phyloP scores from a whole-genome alignment of 1,140 invertebrate species.

The Drosophila equinoxialis region DNA sequence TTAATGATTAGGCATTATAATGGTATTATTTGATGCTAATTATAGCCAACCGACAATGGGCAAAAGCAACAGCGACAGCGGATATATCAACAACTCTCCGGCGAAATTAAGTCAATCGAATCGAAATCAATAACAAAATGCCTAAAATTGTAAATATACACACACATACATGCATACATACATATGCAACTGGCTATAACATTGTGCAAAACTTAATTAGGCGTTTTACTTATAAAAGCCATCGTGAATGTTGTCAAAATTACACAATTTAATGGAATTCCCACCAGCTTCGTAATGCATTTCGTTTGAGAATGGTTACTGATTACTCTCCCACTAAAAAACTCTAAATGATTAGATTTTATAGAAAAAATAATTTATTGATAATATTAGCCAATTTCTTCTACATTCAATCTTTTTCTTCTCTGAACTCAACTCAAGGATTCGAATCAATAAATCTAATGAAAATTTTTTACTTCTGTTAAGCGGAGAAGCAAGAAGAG shows the following conservation, averaged over 20 bases:
- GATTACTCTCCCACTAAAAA: too few species aligned
- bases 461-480: slow-evolving; percentile 51
- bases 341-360: not conserved
- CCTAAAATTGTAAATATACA: not conserved
- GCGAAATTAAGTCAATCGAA: slow-evolving; percentile 17
- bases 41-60: slow-evolving; percentile 51
- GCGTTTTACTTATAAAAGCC: too few species aligned
- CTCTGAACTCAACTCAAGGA: not conserved
- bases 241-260: too few species aligned
- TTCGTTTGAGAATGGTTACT: too few species aligned
- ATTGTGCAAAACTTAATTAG: too few species aligned
- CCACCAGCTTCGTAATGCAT: too few species aligned
- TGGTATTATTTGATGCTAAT: slow-evolving; percentile 73
- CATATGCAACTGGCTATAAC: too few species aligned
- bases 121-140: not conserved
- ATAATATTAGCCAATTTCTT: not conserved
- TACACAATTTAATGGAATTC: too few species aligned
- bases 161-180: too few species aligned
- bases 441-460: slow-evolving; percentile 71
- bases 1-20: slow-evolving; percentile 72
- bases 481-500: not conserved
- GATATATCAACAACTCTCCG: slow-evolving; percentile 15
- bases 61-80: slow-evolving; percentile 12
- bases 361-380: not conserved
- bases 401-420: not conserved